These are phyloP conservation scores for Cromileptes altivelis DNA, from an alignment of 2,113 vertebrate species.

Conservation along the genomic window DNA sequence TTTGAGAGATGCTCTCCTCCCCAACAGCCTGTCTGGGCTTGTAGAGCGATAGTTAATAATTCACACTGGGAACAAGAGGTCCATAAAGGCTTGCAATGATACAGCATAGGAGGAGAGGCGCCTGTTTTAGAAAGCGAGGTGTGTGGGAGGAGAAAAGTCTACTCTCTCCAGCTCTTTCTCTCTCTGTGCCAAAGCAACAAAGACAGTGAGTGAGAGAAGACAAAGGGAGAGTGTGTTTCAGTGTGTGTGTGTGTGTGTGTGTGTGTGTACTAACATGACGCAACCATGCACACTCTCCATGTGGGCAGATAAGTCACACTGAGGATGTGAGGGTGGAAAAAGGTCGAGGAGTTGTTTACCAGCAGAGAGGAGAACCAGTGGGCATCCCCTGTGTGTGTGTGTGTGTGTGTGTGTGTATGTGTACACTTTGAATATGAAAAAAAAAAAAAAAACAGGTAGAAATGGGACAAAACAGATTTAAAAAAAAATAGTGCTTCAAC, in stretches of 20 bases:
- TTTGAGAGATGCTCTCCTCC: slow-evolving; percentile 52
- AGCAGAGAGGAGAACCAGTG: slow-evolving; percentile 28
- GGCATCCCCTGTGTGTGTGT: slow-evolving; percentile 41
- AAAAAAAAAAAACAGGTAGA: background rate
- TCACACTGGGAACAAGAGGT: slow-evolving; percentile 76
- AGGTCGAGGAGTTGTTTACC: slow-evolving; percentile 64
- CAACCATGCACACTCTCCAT: slow-evolving; percentile 23
- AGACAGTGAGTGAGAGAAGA: slow-evolving; percentile 33
- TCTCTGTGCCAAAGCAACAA: slow-evolving; percentile 30
- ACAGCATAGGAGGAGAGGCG: slow-evolving; percentile 39
- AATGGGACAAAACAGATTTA: background rate
- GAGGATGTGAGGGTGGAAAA: slow-evolving; percentile 55
- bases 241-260: slow-evolving; percentile 9
- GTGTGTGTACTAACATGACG: slow-evolving; percentile 11
- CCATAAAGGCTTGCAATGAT: slow-evolving; percentile 69
- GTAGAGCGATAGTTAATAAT: slow-evolving; percentile 74
- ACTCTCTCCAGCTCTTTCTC: slow-evolving; percentile 18
- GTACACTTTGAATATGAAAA: background rate
- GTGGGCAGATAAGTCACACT: slow-evolving; percentile 55
- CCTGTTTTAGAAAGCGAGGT: slow-evolving; percentile 49
- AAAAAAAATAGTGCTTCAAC: too few relatives aligned
- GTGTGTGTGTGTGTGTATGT: slow-evolving; percentile 27
- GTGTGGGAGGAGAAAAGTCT: slow-evolving; percentile 67
- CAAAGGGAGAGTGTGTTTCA: background rate
- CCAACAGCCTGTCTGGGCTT: slow-evolving; percentile 59